Evolutionary conservation across 2,888 invertebrate species (phyloP).

Genomic region (Mallateleia sp.): DNA sequence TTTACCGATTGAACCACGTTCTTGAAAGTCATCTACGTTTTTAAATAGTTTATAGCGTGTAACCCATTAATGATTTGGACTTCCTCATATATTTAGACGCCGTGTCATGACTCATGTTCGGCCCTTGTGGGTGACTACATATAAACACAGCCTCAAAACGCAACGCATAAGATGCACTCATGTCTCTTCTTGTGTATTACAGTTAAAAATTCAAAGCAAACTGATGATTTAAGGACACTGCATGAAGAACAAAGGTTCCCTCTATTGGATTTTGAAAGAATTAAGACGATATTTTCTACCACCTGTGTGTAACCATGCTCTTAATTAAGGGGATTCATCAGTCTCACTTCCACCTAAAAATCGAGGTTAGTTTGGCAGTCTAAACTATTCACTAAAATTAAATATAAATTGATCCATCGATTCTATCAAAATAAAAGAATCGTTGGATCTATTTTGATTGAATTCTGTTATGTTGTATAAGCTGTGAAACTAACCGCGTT

Average conservation of each 20-base stretch:
- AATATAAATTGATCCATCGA: too few relatives aligned
- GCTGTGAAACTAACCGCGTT: too few relatives aligned
- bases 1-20: constrained; percentile 17
- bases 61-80: not conserved
- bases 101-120: constrained; percentile 24
- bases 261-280: constrained; percentile 10
- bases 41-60: not conserved
- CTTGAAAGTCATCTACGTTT: not conserved
- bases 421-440: too few relatives aligned
- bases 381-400: too few relatives aligned
- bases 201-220: not conserved
- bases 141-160: constrained; percentile 18
- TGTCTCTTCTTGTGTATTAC: constrained; percentile 4
- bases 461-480: too few relatives aligned
- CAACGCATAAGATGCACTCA: constrained; percentile 1
- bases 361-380: too few relatives aligned
- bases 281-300: constrained; percentile 19
- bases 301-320: not conserved
- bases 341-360: too few relatives aligned
- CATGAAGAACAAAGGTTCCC: constrained; percentile 14
- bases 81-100: not conserved
- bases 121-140: constrained; percentile 24
- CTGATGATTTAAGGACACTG: not conserved
- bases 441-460: too few relatives aligned
- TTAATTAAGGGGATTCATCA: too few relatives aligned